Evolutionary conservation across 2,888 invertebrate genomes (phyloP).

Genomic region (Hypena proboscidalis): DNA sequence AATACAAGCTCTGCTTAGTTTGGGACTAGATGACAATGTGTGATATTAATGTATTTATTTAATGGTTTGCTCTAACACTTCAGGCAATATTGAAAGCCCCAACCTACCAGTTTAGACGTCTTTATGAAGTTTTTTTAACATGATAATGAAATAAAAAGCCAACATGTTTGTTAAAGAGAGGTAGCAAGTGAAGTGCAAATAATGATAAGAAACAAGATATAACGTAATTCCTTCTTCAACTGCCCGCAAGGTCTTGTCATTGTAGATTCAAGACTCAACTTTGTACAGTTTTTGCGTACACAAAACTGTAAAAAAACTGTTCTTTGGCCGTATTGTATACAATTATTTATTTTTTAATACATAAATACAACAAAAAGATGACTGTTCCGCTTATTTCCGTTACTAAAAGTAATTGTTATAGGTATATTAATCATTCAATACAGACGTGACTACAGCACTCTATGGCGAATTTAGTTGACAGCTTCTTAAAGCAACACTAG

Average conservation of each 20-base stretch:
- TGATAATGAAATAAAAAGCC: constrained; percentile 3
- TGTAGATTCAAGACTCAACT: constrained; percentile 1
- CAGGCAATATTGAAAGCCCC: no score
- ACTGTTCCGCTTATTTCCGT: background rate
- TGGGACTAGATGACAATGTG: no score
- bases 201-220: constrained; percentile 6
- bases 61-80: no score
- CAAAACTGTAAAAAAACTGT: background rate
- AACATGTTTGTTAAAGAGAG: constrained; percentile 7
- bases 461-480: background rate
- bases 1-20: no score
- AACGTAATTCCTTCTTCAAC: constrained; percentile 1
- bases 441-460: background rate
- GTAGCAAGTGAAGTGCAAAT: constrained; percentile 5
- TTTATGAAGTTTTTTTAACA: background rate
- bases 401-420: background rate
- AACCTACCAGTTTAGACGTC: no score
- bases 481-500: constrained; percentile 3
- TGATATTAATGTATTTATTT: no score
- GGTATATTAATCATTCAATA: background rate
- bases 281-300: constrained; percentile 1
- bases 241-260: constrained; percentile 7
- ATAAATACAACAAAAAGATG: background rate
- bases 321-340: background rate
- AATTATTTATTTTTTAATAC: background rate